Conservation (phyloP, 2,113 vertebrate species). For the Microcebus lehilahytsara region DNA sequence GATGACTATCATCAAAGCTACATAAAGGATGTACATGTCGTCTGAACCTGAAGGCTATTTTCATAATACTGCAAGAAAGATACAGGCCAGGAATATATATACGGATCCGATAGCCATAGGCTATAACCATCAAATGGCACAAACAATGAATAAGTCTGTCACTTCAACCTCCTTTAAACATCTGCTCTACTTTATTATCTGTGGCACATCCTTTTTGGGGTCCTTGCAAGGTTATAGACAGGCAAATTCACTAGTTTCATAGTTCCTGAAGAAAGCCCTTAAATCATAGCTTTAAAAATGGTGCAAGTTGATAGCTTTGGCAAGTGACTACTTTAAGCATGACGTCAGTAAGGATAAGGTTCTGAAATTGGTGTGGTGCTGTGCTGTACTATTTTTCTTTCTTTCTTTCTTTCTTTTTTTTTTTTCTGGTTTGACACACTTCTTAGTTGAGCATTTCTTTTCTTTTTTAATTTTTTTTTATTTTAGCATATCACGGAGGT, state of each 20-base stretch:
- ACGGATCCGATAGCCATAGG: neutral
- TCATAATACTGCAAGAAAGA: neutral
- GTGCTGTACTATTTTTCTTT: constrained; percentile 23
- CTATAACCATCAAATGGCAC: neutral
- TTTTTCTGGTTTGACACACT: too few relatives aligned
- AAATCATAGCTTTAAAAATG: constrained; percentile 25
- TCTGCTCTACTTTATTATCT: constrained; percentile 47
- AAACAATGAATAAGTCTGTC: neutral
- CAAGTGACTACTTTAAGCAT: neutral
- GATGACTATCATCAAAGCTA: neutral
- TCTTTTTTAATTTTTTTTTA: too few relatives aligned
- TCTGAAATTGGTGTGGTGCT: constrained; percentile 10
- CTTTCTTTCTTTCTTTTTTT: too few relatives aligned
- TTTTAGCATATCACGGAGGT: too few relatives aligned
- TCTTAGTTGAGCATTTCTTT: too few relatives aligned
- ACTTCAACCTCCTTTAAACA: neutral
- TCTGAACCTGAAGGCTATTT: constrained; percentile 43
- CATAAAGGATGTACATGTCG: neutral
- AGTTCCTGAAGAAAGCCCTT: constrained; percentile 15
- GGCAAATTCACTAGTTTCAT: neutral
- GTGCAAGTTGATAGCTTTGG: neutral
- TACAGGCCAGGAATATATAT: neutral
- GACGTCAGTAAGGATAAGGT: neutral
- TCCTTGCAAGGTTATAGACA: constrained; percentile 26
- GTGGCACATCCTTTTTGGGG: constrained; percentile 8